These are phyloP conservation scores for Rhodinocichla rosea DNA, from an alignment of 2,113 vertebrate genomes.

Conservation along the genomic window DNA sequence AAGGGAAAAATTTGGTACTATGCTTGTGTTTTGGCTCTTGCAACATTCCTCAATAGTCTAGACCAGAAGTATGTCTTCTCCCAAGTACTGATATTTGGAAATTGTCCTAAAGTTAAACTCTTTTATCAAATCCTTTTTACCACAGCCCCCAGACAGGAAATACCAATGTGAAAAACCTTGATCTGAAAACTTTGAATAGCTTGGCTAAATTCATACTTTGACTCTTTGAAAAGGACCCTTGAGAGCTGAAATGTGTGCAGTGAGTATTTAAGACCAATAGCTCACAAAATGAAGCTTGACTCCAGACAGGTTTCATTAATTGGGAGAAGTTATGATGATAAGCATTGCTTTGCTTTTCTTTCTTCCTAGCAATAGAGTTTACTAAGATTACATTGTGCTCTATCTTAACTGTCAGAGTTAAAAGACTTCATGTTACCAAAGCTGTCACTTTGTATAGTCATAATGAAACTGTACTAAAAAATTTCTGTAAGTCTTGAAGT, in stretches of 20 bases:
- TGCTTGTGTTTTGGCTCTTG: not conserved
- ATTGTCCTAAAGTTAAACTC: constrained; percentile 32
- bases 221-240: constrained; percentile 41
- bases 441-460: not conserved
- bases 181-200: constrained; percentile 51
- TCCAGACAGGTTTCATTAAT: constrained; percentile 63
- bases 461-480: not conserved
- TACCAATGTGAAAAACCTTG: constrained; percentile 34
- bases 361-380: not conserved
- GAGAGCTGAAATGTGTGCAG: constrained; percentile 29
- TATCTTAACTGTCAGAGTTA: constrained; percentile 44
- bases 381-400: constrained; percentile 45
- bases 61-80: constrained; percentile 23
- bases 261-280: constrained; percentile 7
- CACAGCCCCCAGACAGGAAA: constrained; percentile 34
- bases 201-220: constrained; percentile 38
- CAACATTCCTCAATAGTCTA: not conserved
- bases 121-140: constrained; percentile 33
- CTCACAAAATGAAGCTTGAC: constrained; percentile 61
- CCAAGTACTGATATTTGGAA: constrained; percentile 40
- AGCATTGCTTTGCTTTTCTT: constrained; percentile 52
- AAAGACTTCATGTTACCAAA: constrained; percentile 20
- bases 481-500: not conserved
- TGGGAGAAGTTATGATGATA: constrained; percentile 61
- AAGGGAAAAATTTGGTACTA: not conserved